Percentiles rank a stretch among this genome's conserved stretches.
phyloP scores from a whole-genome alignment of 2,113 vertebrate species.

The Solea solea region DNA sequence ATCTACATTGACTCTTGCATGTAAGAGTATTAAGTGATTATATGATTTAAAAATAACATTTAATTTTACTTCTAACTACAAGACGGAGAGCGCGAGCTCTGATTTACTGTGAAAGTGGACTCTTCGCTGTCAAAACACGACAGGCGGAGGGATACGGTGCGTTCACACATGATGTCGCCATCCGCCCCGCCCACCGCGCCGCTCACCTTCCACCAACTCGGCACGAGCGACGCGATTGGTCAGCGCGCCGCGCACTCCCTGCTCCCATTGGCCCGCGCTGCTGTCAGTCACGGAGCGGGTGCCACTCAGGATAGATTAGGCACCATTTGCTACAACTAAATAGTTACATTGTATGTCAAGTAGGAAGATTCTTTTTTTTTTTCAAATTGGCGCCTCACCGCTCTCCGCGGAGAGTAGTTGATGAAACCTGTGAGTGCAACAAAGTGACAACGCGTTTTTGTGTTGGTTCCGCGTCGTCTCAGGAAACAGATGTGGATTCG shows the following conservation, averaged over 20 bases:
- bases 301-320: constrained; percentile 81
- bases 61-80: background rate
- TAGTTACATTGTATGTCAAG: constrained; percentile 77
- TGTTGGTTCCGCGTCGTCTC: constrained; percentile 21
- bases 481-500: constrained; percentile 80
- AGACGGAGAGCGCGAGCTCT: background rate
- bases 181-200: constrained; percentile 68
- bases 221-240: constrained; percentile 67
- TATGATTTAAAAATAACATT: background rate
- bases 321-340: constrained; percentile 83
- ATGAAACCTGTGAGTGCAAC: constrained; percentile 35
- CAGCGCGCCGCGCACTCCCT: background rate
- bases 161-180: constrained; percentile 73
- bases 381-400: constrained; percentile 44
- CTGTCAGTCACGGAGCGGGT: constrained; percentile 67
- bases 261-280: constrained; percentile 64
- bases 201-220: constrained; percentile 62
- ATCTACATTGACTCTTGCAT: too few relatives aligned
- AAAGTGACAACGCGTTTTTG: constrained; percentile 31
- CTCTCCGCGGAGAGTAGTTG: constrained; percentile 36
- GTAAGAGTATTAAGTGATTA: background rate
- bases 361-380: constrained; percentile 57
- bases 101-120: constrained; percentile 16
- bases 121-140: constrained; percentile 39
- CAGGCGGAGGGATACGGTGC: constrained; percentile 78